Evolutionary conservation across 92 coral and sea anemone species (phyloP).

Genomic region (Epizoanthus fatuus): DNA sequence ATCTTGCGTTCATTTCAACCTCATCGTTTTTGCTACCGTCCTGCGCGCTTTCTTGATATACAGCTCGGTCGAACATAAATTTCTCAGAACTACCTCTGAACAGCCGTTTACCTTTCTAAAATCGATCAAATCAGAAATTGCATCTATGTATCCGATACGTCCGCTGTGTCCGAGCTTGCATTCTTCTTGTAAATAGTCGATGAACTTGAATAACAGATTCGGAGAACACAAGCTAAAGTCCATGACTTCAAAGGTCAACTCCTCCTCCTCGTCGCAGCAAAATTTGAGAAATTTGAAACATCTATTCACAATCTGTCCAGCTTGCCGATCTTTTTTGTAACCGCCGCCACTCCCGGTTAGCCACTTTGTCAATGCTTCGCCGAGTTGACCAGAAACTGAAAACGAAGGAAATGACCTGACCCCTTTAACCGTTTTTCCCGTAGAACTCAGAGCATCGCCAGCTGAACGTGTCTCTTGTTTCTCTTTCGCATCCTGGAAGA

Average conservation of each 20-base stretch:
- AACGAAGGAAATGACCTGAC: conserved; percentile 11
- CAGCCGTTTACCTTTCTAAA: conserved; percentile 53
- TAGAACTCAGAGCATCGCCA: conserved; percentile 16
- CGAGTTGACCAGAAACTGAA: conserved; percentile 3
- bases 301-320: conserved; percentile 9
- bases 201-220: conserved; percentile 14
- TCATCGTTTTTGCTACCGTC: conserved; percentile 14
- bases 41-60: conserved; percentile 37
- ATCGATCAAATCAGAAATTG: conserved; percentile 47
- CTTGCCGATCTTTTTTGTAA: conserved; percentile 11
- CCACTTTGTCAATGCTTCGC: conserved; percentile 16
- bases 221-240: no score
- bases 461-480: conserved; percentile 5
- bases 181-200: no score
- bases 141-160: conserved; percentile 32
- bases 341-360: conserved; percentile 15
- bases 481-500: conserved; percentile 7
- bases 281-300: conserved; percentile 4
- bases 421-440: conserved; percentile 10
- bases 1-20: conserved; percentile 55
- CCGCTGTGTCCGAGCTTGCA: no score
- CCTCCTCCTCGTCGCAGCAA: conserved; percentile 16
- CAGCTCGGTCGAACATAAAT: conserved; percentile 45
- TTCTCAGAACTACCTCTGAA: conserved; percentile 23
- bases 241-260: conserved; percentile 15